These are phyloP conservation scores for Podocnemis expansa DNA, from an alignment of 2,113 vertebrate species.

Conservation along the genomic window DNA sequence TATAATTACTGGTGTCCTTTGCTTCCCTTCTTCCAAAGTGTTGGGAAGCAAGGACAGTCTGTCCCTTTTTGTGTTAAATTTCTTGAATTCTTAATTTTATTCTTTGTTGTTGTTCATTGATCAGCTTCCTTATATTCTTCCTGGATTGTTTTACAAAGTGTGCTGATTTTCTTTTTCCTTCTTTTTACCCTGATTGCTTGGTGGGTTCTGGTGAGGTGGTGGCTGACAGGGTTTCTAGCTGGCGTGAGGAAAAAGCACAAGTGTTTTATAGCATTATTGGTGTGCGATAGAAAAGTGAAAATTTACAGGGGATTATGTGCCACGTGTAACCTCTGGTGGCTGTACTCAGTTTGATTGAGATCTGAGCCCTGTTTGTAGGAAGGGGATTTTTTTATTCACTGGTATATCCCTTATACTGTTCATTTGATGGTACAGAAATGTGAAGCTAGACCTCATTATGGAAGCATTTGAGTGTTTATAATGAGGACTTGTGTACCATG, in stretches of 20 bases:
- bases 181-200: background rate
- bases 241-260: background rate
- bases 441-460: background rate
- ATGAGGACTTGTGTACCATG: background rate
- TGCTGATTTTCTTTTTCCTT: background rate
- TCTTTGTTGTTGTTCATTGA: background rate
- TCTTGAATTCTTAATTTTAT: background rate
- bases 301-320: background rate
- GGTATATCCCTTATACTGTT: background rate
- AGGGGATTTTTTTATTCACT: background rate
- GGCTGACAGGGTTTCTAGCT: background rate
- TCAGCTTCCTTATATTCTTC: background rate
- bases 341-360: background rate
- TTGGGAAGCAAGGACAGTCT: background rate
- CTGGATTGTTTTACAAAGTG: background rate
- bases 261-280: background rate
- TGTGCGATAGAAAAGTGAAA: background rate
- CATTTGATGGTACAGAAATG: background rate
- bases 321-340: background rate
- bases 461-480: background rate
- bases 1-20: background rate
- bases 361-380: background rate
- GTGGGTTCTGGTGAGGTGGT: background rate
- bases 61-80: background rate
- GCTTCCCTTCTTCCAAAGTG: background rate